phyloP scores from a whole-genome alignment of 2,888 invertebrate species.

The Tolmerus cingulatus region DNA sequence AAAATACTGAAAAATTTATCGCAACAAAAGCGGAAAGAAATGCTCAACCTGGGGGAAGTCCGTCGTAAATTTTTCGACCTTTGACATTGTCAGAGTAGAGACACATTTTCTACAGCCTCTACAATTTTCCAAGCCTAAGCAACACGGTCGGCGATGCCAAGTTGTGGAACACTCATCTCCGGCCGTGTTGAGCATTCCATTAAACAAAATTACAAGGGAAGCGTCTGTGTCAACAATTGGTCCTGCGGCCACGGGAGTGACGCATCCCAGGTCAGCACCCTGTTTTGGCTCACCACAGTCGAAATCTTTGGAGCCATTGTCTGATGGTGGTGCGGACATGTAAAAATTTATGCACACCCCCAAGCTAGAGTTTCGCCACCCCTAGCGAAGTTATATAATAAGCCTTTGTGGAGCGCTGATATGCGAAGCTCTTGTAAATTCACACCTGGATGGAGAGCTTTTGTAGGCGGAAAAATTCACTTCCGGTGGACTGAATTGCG shows the following conservation, averaged over 20 bases:
- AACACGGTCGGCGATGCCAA: not conserved
- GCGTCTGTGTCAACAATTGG: conserved; percentile 8
- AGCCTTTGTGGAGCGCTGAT: not conserved
- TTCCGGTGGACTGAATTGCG: conserved; percentile 8
- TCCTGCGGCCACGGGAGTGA: not conserved
- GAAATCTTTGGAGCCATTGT: not conserved
- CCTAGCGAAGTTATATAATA: not conserved
- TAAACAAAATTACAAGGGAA: not conserved
- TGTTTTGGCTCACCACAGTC: not conserved
- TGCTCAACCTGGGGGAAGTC: not conserved
- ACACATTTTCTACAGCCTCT: not conserved
- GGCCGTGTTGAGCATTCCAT: not conserved
- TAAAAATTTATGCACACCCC: conserved; percentile 4
- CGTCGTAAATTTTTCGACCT: not conserved
- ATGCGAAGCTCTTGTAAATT: conserved; percentile 10
- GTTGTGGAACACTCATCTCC: not conserved
- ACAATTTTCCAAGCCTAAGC: not conserved
- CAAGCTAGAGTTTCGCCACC: not conserved
- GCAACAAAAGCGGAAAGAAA: not conserved
- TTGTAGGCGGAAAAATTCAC: conserved; percentile 3
- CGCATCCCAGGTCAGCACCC: not conserved
- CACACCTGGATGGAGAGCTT: conserved; percentile 28
- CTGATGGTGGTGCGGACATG: not conserved
- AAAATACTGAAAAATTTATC: not conserved
- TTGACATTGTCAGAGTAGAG: not conserved